A percentile compares a stretch with the other conserved stretches of the same genome.
Conservation (phyloP, 2,888 invertebrate genomes). For the Epistrophella euchroma region DNA sequence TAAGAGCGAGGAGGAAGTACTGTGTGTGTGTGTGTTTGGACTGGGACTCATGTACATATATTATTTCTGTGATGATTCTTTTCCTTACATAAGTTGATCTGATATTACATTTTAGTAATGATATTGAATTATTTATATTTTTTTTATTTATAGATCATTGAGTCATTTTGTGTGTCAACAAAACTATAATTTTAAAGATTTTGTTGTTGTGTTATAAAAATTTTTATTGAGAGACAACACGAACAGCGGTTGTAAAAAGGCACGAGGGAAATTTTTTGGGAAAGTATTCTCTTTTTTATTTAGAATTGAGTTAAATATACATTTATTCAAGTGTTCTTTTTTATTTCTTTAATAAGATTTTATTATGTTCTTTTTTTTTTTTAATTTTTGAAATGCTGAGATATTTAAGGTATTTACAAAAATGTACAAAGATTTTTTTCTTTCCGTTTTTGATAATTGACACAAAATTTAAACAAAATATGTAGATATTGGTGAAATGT, state of each 20-base stretch:
- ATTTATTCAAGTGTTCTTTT: conserved; percentile 42
- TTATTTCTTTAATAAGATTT: conserved; percentile 30
- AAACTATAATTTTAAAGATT: conserved; percentile 28
- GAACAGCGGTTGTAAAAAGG: conserved; percentile 78
- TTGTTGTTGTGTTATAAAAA: conserved; percentile 45
- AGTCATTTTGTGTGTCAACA: conserved; percentile 41
- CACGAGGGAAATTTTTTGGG: conserved; percentile 78
- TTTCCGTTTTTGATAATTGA: conserved; percentile 54
- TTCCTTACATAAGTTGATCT: conserved; percentile 32
- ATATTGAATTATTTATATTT: conserved; percentile 20
- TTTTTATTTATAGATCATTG: conserved; percentile 34
- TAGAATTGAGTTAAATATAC: conserved; percentile 71
- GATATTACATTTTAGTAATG: conserved; percentile 38
- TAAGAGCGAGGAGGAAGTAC: conserved; percentile 40
- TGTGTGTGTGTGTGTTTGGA: conserved; percentile 24
- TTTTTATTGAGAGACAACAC: conserved; percentile 77
- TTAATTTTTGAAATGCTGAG: conserved; percentile 50
- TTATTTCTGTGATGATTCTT: conserved; percentile 13
- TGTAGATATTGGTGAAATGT: conserved; percentile 18
- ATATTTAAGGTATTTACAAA: conserved; percentile 23
- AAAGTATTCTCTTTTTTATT: conserved; percentile 63
- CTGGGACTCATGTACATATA: conserved; percentile 32
- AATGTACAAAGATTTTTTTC: neutral
- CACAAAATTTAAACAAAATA: conserved; percentile 37
- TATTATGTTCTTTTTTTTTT: conserved; percentile 26